These are phyloP conservation scores for Aphidoletes aphidimyza DNA, from an alignment of 2,888 invertebrate species.

Conservation along the genomic window DNA sequence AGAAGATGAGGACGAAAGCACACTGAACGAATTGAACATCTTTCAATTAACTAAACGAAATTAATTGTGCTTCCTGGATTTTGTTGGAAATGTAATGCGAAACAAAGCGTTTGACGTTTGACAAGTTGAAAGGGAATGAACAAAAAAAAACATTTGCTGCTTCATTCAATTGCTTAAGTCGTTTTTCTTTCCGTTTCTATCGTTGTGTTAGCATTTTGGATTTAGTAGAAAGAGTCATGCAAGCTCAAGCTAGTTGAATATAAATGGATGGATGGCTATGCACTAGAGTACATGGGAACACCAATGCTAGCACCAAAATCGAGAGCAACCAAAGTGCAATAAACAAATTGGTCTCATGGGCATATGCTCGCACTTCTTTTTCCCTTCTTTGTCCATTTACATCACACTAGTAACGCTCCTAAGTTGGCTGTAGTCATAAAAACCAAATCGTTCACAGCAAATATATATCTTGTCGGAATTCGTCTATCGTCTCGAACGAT, in stretches of 20 bases:
- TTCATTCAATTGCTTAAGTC: slow-evolving; percentile 13
- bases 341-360: slow-evolving; percentile 34
- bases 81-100: background rate
- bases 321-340: slow-evolving; percentile 18
- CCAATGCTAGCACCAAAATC: background rate
- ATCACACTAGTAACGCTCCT: background rate
- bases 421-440: background rate
- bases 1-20: background rate
- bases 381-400: too few relatives aligned
- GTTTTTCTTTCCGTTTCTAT: background rate
- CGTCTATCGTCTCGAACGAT: background rate
- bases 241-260: background rate
- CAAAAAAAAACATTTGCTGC: background rate
- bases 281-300: background rate
- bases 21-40: background rate
- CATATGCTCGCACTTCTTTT: background rate
- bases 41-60: slow-evolving; percentile 50
- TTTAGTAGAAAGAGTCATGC: slow-evolving; percentile 27
- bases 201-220: background rate
- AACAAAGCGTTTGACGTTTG: slow-evolving; percentile 1
- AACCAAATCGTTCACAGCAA: slow-evolving; percentile 8
- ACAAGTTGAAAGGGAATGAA: background rate
- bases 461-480: background rate
- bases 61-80: slow-evolving; percentile 33
- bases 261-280: background rate